Base-by-base conservation (phyloP, 2,888 invertebrate genomes). In the Bellardia pandia region DNA sequence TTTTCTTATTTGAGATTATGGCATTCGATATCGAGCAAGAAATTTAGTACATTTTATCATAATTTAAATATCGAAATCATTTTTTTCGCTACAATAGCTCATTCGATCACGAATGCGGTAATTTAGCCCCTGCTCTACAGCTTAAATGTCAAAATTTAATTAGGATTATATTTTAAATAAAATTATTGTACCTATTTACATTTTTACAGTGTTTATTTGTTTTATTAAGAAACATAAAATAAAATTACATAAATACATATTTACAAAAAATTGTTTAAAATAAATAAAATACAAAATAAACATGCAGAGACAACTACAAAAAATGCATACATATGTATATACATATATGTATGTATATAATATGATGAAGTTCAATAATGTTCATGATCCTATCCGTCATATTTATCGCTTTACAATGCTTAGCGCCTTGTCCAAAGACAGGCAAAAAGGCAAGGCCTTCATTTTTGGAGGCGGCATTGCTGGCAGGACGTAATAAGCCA, bases 401-500 rank as follows among this genome's bases (percentile, higher is more conserved):
- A 40, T 9, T 76, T 82, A 89, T 72, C 86, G 88, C 64, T 83
- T 89, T 5, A 89, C 83, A 77, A 89, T 88, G 56, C 86, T 89
- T 0, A 89, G 80, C 0, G 90, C 84, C 37, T 89, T 90, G 3
- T 88, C 88, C 2, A 91, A 72, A 0, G 91, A 89, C 0, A 90
- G 51, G 2, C 69, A 16, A 86, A 90, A 78, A 71, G 88, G 69
- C 40, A 88, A 13, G 13, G 85, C 23, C 0, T 81, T 53, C 0
- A 89, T 77, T 37, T 90, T 90, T 0, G 91, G 91, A 1, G 92
- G 91, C 8, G 91, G 90, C 3, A 91, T 89, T n/a, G 91, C 92
- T 0, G 93, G 93, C 4, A 93, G 86, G 77, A 92, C 88, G 64
- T 90, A 92, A 79, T 89, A 91, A 16, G 90, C 90, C 7, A 92